These are phyloP conservation scores for Barypeithes pellucidus DNA, from an alignment of 2,888 invertebrate species.

Conservation along the genomic window DNA sequence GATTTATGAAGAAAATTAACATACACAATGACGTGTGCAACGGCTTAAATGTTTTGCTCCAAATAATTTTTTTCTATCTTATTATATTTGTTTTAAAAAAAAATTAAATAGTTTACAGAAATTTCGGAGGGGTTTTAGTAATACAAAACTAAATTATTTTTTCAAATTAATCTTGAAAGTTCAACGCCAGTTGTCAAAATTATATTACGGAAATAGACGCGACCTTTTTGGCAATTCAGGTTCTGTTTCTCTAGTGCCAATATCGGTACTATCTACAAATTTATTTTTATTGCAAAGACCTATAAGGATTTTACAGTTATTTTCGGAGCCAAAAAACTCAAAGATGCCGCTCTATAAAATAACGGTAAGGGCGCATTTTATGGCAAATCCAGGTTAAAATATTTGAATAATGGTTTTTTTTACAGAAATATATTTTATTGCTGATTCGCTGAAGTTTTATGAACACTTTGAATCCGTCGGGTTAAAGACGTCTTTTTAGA, in stretches of 20 bases:
- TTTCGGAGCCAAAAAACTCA: constrained; percentile 20
- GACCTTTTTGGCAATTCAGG: neutral
- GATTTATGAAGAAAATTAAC: too few species aligned
- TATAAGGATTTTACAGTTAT: constrained; percentile 7
- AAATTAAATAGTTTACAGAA: too few species aligned
- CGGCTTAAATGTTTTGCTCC: too few species aligned
- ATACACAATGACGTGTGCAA: too few species aligned
- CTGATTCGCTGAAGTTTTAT: neutral
- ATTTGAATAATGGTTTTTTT: constrained; percentile 22
- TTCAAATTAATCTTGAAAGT: too few species aligned
- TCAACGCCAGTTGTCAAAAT: too few species aligned
- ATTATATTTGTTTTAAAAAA: too few species aligned
- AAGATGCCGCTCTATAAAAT: constrained; percentile 26
- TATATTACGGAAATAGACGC: neutral
- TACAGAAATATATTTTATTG: constrained; percentile 10
- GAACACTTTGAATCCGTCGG: neutral
- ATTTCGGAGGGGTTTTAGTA: too few species aligned
- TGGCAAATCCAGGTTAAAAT: constrained; percentile 15
- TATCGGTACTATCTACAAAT: constrained; percentile 1
- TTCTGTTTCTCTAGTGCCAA: neutral
- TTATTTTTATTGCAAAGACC: constrained; percentile 8
- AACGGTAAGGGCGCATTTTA: constrained; percentile 14
- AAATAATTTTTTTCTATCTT: too few species aligned
- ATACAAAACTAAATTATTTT: too few species aligned
- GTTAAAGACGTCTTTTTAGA: neutral